These are phyloP conservation scores for Acipenser oxyrinchus DNA, from an alignment of 2,797 vertebrate genomes.

Conservation along the genomic window DNA sequence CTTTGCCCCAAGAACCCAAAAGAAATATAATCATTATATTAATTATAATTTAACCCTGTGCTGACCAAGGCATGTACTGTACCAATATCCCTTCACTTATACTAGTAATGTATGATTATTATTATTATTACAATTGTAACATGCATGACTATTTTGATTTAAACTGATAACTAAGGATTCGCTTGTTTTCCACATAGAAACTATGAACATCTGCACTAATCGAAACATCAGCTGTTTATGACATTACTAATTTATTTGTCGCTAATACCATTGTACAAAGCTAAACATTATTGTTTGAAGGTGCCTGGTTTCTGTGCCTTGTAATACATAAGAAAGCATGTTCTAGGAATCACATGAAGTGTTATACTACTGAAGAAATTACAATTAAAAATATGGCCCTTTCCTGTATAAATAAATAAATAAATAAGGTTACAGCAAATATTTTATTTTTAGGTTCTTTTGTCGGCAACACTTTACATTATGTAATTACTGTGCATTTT, in stretches of 20 bases:
- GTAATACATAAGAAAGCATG: conserved; percentile 48
- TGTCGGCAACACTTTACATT: too few relatives aligned
- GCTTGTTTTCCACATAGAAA: conserved; percentile 15
- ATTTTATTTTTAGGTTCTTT: conserved; percentile 3
- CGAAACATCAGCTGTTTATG: conserved; percentile 65
- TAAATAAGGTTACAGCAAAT: neutral
- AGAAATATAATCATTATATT: too few relatives aligned
- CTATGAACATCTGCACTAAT: conserved; percentile 68
- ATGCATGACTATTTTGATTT: too few relatives aligned
- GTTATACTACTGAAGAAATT: conserved; percentile 4
- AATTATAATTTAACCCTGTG: too few relatives aligned
- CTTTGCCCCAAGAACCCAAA: too few relatives aligned
- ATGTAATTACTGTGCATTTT: too few relatives aligned
- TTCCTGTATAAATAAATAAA: neutral
- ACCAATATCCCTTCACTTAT: too few relatives aligned
- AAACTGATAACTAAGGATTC: neutral
- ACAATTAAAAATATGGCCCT: conserved; percentile 8
- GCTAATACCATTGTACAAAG: conserved; percentile 49
- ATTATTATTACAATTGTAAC: too few relatives aligned
- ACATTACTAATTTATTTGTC: conserved; percentile 54
- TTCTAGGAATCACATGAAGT: neutral
- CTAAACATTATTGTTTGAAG: conserved; percentile 41
- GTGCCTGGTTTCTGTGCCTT: conserved; percentile 49
- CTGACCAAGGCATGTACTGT: too few relatives aligned
- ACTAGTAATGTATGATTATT: too few relatives aligned